Conservation (phyloP, 2,113 vertebrate genomes). For the Alexandromys fortis region DNA sequence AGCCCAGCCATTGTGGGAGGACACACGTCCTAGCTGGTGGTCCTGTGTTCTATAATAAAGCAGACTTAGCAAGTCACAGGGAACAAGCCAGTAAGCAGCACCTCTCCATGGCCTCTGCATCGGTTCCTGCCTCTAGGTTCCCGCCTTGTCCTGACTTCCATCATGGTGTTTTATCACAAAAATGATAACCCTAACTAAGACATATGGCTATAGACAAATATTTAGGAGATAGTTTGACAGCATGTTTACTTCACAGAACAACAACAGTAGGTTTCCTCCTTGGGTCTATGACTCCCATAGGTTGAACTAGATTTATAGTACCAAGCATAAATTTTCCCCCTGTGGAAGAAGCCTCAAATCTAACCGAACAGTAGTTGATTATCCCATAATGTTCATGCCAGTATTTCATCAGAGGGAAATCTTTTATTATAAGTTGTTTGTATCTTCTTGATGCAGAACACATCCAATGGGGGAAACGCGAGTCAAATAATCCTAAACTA, state of each 20-base stretch:
- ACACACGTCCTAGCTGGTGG: not conserved
- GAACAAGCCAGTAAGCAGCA: not conserved
- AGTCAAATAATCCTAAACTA: too few species aligned
- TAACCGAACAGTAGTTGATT: not conserved
- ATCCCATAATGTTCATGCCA: not conserved
- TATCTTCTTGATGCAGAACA: not conserved
- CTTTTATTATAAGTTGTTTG: not conserved
- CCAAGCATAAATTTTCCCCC: not conserved
- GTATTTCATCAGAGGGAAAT: not conserved
- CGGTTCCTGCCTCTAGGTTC: not conserved
- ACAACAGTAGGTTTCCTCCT: not conserved
- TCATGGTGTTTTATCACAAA: not conserved
- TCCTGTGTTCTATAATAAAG: not conserved
- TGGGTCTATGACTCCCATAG: not conserved
- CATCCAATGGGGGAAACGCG: too few species aligned
- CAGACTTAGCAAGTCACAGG: not conserved
- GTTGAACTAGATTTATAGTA: not conserved
- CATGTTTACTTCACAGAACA: too few species aligned
- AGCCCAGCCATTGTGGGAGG: not conserved
- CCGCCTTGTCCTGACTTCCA: not conserved
- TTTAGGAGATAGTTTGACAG: not conserved
- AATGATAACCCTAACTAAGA: not conserved
- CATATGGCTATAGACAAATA: not conserved
- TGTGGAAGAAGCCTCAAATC: not conserved
- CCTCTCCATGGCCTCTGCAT: too few species aligned